Conservation (phyloP, 2,888 invertebrate genomes). For the Oligia fasciuncula region DNA sequence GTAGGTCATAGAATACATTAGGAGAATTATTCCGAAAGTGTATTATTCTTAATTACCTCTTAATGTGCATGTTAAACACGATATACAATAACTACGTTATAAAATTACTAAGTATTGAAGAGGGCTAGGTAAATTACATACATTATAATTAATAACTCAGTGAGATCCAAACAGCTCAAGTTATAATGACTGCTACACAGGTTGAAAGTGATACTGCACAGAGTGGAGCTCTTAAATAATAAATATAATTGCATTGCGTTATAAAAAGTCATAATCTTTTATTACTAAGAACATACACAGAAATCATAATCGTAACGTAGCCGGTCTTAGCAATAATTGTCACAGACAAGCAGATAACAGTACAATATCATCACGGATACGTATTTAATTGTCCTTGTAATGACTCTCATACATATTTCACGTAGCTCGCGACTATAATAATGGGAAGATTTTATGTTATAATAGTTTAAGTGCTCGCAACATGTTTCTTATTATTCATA, state of each 20-base stretch:
- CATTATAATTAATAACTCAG: conserved; percentile 21
- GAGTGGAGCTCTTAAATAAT: conserved; percentile 36
- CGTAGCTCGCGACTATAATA: conserved; percentile 29
- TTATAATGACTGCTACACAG: conserved; percentile 29
- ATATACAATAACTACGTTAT: conserved; percentile 36
- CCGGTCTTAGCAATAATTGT: conserved; percentile 57
- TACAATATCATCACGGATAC: conserved; percentile 55
- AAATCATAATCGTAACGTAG: conserved; percentile 39
- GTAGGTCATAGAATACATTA: conserved; percentile 52
- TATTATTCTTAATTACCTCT: conserved; percentile 51
- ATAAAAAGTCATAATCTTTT: conserved; percentile 54
- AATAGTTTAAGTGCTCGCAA: conserved; percentile 22
- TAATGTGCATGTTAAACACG: conserved; percentile 32
- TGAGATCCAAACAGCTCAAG: conserved; percentile 31
- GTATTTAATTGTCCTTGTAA: conserved; percentile 52
- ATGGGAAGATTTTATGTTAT: conserved; percentile 38
- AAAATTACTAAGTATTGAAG: conserved; percentile 40
- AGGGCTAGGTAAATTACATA: conserved; percentile 28
- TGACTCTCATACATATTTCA: conserved; percentile 53
- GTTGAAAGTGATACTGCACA: conserved; percentile 13
- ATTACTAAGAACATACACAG: conserved; percentile 35
- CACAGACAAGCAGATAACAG: conserved; percentile 44
- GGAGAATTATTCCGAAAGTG: conserved; percentile 42
- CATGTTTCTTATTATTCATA: conserved; percentile 24
- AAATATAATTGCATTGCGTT: conserved; percentile 40